Conservation (phyloP, 1,140 invertebrate genomes). For the Lasioglossum albipes region DNA sequence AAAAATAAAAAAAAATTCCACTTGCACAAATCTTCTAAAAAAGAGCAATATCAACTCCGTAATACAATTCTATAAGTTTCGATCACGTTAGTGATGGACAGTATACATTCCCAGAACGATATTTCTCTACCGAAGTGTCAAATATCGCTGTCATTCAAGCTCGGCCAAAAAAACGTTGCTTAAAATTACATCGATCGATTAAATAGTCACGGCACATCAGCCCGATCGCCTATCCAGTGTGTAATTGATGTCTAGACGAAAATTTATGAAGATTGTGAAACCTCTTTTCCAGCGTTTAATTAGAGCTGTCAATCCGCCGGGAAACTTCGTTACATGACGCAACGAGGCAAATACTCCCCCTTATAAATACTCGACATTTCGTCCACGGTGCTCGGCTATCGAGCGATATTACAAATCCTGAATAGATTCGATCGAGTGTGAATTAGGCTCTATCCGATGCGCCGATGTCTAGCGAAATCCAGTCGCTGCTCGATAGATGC, state of each 20-base stretch:
- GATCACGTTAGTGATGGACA: too few relatives aligned
- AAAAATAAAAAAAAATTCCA: too few relatives aligned
- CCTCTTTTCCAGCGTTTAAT: conserved; percentile 43
- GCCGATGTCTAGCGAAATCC: background rate
- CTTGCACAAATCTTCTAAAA: too few relatives aligned
- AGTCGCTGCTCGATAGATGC: conserved; percentile 18
- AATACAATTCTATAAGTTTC: too few relatives aligned
- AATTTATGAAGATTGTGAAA: conserved; percentile 51
- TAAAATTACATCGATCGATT: background rate
- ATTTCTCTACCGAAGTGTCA: too few relatives aligned
- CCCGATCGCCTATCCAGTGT: conserved; percentile 1
- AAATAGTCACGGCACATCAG: background rate
- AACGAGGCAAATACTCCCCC: conserved; percentile 17
- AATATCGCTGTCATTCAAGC: background rate
- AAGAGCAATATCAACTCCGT: too few relatives aligned
- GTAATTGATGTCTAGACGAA: conserved; percentile 53
- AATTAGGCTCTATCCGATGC: conserved; percentile 29
- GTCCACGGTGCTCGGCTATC: conserved; percentile 15
- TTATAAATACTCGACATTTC: conserved; percentile 13
- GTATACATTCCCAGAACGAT: too few relatives aligned
- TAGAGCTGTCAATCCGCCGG: conserved; percentile 32
- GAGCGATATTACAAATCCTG: conserved; percentile 41
- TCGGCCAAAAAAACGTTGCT: too few relatives aligned
- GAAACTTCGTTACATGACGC: conserved; percentile 47
- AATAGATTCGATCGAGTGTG: conserved; percentile 49